Conservation (phyloP, 1,140 invertebrate species). For the Pomacea maculata region DNA sequence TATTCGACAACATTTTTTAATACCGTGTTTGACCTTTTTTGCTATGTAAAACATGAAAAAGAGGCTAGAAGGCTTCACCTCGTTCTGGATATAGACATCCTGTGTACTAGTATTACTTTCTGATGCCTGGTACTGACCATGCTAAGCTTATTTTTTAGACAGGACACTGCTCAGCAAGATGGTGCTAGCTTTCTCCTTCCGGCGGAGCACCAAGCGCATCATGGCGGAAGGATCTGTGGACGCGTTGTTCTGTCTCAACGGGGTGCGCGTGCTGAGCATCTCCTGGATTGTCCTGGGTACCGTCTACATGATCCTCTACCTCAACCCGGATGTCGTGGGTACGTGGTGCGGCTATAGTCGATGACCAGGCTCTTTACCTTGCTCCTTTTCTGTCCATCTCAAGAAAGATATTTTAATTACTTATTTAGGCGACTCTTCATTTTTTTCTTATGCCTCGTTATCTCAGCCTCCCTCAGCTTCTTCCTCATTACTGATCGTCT, state of each 20-base stretch:
- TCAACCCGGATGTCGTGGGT: slow-evolving; percentile 31
- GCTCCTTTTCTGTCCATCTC: too few species aligned
- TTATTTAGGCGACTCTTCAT: too few species aligned
- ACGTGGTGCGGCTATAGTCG: background rate
- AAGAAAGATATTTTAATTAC: too few species aligned
- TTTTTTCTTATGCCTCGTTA: too few species aligned
- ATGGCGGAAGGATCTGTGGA: slow-evolving; percentile 23
- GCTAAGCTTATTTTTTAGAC: background rate
- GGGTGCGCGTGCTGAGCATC: slow-evolving; percentile 36
- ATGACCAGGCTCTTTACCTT: too few species aligned
- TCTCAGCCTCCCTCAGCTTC: too few species aligned
- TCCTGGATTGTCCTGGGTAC: slow-evolving; percentile 36
- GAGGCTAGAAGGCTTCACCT: background rate
- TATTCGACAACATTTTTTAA: background rate
- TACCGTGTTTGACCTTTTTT: background rate
- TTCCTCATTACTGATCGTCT: too few species aligned
- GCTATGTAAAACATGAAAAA: background rate
- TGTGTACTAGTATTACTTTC: too few species aligned
- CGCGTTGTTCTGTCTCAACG: slow-evolving; percentile 35
- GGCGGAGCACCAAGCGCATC: slow-evolving; percentile 12
- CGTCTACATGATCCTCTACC: slow-evolving; percentile 24
- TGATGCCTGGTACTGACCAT: background rate
- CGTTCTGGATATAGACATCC: background rate
- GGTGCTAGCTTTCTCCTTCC: slow-evolving; percentile 18
- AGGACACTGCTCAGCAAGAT: slow-evolving; percentile 13